Percentiles rank a stretch among this genome's conserved stretches.
These are phyloP conservation scores for Lophius piscatorius DNA, from an alignment of 2,113 vertebrate species.

Conservation along the genomic window DNA sequence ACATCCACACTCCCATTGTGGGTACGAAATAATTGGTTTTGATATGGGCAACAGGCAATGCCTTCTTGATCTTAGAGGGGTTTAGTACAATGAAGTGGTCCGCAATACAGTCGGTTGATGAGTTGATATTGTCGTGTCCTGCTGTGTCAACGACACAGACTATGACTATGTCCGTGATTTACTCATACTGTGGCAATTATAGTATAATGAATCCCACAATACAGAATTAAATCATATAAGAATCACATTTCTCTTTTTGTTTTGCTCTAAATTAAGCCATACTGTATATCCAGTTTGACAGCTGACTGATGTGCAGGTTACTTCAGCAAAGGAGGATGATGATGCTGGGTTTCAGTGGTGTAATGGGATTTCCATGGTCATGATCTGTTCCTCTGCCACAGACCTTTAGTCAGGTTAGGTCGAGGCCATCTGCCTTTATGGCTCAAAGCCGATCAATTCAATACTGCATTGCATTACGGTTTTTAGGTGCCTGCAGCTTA, in stretches of 20 bases:
- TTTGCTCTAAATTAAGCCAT: not conserved
- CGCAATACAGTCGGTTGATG: no score
- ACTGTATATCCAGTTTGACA: not conserved
- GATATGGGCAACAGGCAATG: no score
- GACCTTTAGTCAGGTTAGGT: not conserved
- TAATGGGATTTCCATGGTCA: constrained; percentile 38
- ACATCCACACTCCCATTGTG: no score
- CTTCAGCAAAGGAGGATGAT: constrained; percentile 16
- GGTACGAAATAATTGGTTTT: no score
- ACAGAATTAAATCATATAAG: not conserved
- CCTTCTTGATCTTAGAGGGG: no score
- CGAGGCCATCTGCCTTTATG: constrained; percentile 17
- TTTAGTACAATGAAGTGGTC: no score
- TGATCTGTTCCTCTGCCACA: constrained; percentile 10
- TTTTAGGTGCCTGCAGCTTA: constrained; percentile 27
- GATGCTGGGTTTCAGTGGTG: not conserved
- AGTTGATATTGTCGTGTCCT: no score
- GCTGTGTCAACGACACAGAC: no score
- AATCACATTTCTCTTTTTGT: not conserved
- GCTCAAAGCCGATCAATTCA: constrained; percentile 44
- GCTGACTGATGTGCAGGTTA: constrained; percentile 5
- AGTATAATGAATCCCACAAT: not conserved
- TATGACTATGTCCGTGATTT: no score
- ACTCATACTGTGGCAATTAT: no score
- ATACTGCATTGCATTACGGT: constrained; percentile 46